phyloP scores from a whole-genome alignment of 2,888 invertebrate genomes.

The Leucophenga maculata region DNA sequence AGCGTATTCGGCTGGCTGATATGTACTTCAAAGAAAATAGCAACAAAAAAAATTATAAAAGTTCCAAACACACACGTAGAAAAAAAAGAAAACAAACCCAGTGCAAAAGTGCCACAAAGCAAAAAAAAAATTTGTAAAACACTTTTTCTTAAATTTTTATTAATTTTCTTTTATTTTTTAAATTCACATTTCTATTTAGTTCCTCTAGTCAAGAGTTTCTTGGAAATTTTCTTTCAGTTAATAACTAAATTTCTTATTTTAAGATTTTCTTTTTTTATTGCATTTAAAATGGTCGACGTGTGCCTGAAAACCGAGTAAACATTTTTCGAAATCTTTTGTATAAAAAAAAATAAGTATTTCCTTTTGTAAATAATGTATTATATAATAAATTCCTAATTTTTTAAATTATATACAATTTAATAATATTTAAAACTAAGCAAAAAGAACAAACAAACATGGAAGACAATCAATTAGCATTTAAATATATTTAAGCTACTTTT shows the following conservation, averaged over 20 bases:
- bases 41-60: background rate
- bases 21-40: background rate
- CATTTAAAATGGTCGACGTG: conserved; percentile 23
- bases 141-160: conserved; percentile 29
- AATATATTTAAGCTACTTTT: background rate
- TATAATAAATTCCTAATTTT: conserved; percentile 22
- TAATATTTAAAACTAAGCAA: background rate
- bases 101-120: conserved; percentile 27
- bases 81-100: conserved; percentile 36
- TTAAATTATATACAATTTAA: background rate
- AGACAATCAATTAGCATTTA: conserved; percentile 39
- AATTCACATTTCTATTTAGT: conserved; percentile 37
- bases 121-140: conserved; percentile 26
- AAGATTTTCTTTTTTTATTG: conserved; percentile 24
- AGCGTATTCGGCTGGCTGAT: conserved; percentile 3
- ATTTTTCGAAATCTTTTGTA: background rate
- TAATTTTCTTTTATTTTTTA: conserved; percentile 39
- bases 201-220: conserved; percentile 63
- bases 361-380: conserved; percentile 26
- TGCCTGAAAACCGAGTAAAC: conserved; percentile 12
- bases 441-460: conserved; percentile 33
- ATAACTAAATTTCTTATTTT: conserved; percentile 33
- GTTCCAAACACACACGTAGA: conserved; percentile 24
- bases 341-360: conserved; percentile 33
- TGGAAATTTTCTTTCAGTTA: conserved; percentile 25